Evolutionary conservation across 1,140 invertebrate species (phyloP).

Genomic region (Mycetomoellerius zeteki): DNA sequence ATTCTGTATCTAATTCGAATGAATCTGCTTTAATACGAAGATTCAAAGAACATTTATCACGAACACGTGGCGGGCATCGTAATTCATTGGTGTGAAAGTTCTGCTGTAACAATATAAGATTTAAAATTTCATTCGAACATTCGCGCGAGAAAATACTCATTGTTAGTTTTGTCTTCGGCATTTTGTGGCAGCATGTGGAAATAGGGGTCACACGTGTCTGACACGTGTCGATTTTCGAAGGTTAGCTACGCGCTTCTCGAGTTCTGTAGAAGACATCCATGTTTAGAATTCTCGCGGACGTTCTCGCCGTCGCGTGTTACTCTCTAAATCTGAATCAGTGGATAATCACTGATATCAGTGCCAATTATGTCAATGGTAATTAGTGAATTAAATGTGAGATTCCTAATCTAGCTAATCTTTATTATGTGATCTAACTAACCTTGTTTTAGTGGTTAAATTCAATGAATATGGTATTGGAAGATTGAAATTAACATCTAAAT

Average conservation of each 20-base stretch:
- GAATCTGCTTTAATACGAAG: background rate
- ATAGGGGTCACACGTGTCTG: background rate
- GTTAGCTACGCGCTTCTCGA: background rate
- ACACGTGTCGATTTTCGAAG: background rate
- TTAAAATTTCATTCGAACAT: background rate
- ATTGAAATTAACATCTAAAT: no score
- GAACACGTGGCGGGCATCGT: background rate
- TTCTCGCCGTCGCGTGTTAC: background rate
- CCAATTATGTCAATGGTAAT: no score
- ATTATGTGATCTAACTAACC: no score
- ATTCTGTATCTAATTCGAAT: background rate
- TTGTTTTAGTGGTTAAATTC: no score
- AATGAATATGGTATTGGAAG: no score
- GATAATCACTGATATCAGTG: no score
- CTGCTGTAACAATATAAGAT: background rate
- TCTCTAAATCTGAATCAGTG: no score
- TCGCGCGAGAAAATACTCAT: background rate
- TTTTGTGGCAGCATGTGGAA: background rate
- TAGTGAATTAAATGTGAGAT: no score
- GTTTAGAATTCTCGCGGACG: background rate
- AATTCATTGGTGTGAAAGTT: conserved; percentile 1
- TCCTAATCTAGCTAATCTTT: no score
- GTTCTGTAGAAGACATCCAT: background rate
- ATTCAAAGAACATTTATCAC: background rate
- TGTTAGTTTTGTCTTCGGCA: background rate